Evolutionary conservation across 2,113 vertebrate species (phyloP), one percentile per base, ranked within the genome.

Genomic region (Pseudolaguvia tuberculata): DNA sequence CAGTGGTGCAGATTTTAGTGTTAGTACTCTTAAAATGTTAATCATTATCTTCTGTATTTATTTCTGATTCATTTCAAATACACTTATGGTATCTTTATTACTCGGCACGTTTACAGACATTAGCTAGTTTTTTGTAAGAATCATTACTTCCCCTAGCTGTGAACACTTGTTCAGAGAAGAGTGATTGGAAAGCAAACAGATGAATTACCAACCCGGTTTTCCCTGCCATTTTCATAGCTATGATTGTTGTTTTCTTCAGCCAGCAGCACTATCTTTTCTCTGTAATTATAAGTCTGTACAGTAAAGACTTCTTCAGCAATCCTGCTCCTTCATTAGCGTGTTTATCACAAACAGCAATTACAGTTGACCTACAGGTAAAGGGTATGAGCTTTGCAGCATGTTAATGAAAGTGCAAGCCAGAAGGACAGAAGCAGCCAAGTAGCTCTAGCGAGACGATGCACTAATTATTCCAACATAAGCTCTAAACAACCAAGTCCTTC

Each of bases 281-380:
- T 21, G 35, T 52, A 57, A 75, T 77, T 63, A 55, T 21, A 47
- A 71, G 56, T 53, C 62, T 11, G 10, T 74, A 53, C 39, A 61
- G 71, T 53, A 53, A 51, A 50, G 39, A 63, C 57, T 17, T 27
- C 71, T 5, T 66, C 72, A 56, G 55, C 58, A 35, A 47, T 77
- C 50, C 35, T 50, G 67, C 73, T 72, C 77, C 53, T 20, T 62
- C 66, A 86, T 83, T 79, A 82, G 68, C 51, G 78, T 75, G 72
- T 83, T 81, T 80, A 80, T 79, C 69, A 15, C 56, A 62, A 75
- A 77, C 70, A 25, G 69, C 78, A 80, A 80, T 83, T 84, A 80
- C 47, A 55, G 55, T 70, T 83, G 78, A 84, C 81, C 81, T 75
- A 78, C 45, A 48, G 78, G 77, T 82, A 77, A 76, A 84, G 77